These are phyloP conservation scores for Tinamus major DNA, from an alignment of 2,797 vertebrate genomes.

Conservation along the genomic window DNA sequence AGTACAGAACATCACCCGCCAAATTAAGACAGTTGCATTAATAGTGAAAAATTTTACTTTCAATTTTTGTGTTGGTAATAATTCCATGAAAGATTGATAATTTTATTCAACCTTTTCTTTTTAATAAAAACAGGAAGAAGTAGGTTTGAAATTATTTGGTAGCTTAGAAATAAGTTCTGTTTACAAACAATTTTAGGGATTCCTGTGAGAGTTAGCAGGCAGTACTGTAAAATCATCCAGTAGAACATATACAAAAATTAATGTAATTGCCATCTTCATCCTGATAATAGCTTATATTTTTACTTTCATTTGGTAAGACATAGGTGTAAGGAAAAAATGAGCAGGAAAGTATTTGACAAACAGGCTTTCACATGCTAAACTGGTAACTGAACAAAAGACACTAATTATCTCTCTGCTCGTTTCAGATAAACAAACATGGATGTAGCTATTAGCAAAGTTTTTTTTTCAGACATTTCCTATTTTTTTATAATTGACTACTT, in stretches of 20 bases:
- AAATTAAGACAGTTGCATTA: background rate
- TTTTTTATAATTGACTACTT: background rate
- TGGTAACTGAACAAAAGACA: background rate
- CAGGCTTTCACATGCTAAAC: background rate
- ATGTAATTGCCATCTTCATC: background rate
- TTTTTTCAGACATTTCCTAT: background rate
- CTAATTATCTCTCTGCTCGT: background rate
- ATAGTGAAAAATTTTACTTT: background rate
- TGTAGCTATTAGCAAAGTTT: background rate
- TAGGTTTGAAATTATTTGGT: background rate
- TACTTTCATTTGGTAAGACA: background rate
- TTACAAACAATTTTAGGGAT: background rate
- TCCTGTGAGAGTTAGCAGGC: background rate
- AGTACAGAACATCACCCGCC: background rate
- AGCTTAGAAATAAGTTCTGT: background rate
- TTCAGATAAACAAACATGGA: background rate
- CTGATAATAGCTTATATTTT: background rate
- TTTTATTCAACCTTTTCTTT: background rate
- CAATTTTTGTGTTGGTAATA: background rate
- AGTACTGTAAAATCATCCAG: background rate
- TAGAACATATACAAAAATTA: background rate
- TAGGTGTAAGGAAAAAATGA: background rate
- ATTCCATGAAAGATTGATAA: background rate
- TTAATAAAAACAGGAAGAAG: background rate
- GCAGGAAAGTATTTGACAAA: background rate